phyloP scores from a whole-genome alignment of 2,113 vertebrate genomes.

The Lipophrys pholis region DNA sequence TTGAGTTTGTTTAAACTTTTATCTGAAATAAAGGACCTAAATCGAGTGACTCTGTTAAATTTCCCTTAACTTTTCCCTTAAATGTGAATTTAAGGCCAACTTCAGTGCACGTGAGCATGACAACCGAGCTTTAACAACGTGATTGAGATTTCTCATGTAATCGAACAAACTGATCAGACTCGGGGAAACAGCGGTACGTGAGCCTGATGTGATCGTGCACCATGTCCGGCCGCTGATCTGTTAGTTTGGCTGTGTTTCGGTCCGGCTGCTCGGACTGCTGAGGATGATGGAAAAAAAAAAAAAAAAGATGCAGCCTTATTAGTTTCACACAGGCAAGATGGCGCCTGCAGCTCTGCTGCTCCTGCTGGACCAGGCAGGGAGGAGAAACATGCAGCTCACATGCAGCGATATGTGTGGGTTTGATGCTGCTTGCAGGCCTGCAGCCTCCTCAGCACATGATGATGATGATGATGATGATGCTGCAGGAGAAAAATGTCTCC shows the following conservation, averaged over 20 bases:
- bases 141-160: not conserved
- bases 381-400: slow-evolving; percentile 23
- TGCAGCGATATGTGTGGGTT: not conserved
- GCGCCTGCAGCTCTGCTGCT: slow-evolving; percentile 67
- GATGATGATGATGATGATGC: not conserved
- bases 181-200: no score
- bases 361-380: slow-evolving; percentile 20
- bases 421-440: not conserved
- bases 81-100: no score
- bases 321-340: slow-evolving; percentile 81
- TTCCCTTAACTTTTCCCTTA: no score
- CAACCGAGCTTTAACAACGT: not conserved
- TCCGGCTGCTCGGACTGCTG: slow-evolving; percentile 30
- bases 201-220: no score
- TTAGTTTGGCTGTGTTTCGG: not conserved
- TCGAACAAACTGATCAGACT: no score
- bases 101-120: slow-evolving; percentile 23
- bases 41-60: no score
- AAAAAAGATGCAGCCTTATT: slow-evolving; percentile 55
- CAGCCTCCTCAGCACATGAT: not conserved
- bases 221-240: no score
- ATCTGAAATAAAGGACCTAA: no score
- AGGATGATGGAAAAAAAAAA: slow-evolving; percentile 41
- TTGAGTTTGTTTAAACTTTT: no score
- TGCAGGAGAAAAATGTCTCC: slow-evolving; percentile 38